A percentile compares a stretch with the other conserved stretches of the same genome.
phyloP scores from a whole-genome alignment of 2,888 invertebrate species.

The Hydraecia micacea region DNA sequence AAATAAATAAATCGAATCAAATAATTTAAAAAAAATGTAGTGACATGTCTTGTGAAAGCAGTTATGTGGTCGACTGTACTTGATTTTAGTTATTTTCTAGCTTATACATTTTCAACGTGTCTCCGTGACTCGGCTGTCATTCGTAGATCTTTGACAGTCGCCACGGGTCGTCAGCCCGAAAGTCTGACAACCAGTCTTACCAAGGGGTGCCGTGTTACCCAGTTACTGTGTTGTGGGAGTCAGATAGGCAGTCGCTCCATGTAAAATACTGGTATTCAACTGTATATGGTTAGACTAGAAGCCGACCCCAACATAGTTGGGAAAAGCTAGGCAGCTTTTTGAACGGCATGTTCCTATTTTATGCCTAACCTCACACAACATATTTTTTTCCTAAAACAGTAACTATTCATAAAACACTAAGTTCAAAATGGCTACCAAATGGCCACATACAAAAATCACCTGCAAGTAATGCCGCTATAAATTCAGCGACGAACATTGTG shows the following conservation, averaged over 20 bases:
- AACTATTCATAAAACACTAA: not conserved
- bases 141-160: not conserved
- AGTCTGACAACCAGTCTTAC: not conserved
- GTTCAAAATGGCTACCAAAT: constrained; percentile 8
- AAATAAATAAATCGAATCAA: too few species aligned
- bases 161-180: not conserved
- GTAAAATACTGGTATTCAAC: not conserved
- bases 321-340: not conserved
- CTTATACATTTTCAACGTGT: not conserved
- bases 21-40: too few species aligned
- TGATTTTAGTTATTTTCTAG: not conserved
- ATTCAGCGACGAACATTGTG: constrained; percentile 14
- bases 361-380: not conserved
- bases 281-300: not conserved
- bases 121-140: not conserved
- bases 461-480: constrained; percentile 12
- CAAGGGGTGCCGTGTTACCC: not conserved
- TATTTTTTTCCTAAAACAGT: not conserved
- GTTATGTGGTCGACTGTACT: not conserved
- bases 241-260: not conserved
- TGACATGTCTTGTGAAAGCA: too few species aligned
- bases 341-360: not conserved
- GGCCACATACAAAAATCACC: not conserved
- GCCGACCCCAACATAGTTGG: not conserved
- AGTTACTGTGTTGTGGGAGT: not conserved